Base-by-base conservation (phyloP, 2,113 vertebrate species). In the Paradisaea rubra region DNA sequence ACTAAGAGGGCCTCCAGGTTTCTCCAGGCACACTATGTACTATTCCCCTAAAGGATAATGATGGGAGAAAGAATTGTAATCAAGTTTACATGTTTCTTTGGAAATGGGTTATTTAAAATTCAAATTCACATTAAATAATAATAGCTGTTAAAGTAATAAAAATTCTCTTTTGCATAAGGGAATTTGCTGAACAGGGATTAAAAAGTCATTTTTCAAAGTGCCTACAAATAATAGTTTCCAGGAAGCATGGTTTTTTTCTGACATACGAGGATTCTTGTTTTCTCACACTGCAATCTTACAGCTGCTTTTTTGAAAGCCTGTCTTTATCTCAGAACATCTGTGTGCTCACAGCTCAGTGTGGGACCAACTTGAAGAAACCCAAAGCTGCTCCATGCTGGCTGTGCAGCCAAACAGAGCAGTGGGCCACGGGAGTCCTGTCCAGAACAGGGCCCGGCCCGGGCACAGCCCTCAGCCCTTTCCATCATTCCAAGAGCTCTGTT, bases 41-140 rank as follows among this genome's bases (percentile, higher is more conserved):
- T 27, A 9, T 37, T 78, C 31, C 31, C 65, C 44, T 44, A 30
- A 81, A 71, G 49, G 27, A 71, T 30, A 86, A 77, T 7, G 27
- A 83, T 10, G 22, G 60, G 47, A 50, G 31, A 86, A 83, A 91
- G 53, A 84, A 87, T 4, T 81, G 45, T 66, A 81, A 56, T 78
- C 30, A 65, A 42, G 28, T 74, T 77, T 52, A 79, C 28, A 7
- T 63, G 30, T 71, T 68, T 57, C 37, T 45, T 81, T 76, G 25
- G n/a, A 81, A 92, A 76, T 12, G 2, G 7, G 13, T 60, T 53
- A 41, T 74, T 93, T 86, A 71, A 88, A 91, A 80, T 60, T 86
- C 47, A 95, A 86, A 90, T 60, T 59, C 31, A 23, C 19, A 56
- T 68, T 78, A 81, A 81, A 78, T 53, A 57, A 93, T 33, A 87